Conservation (phyloP, 2,888 invertebrate genomes). For the Diabrotica balteata region DNA sequence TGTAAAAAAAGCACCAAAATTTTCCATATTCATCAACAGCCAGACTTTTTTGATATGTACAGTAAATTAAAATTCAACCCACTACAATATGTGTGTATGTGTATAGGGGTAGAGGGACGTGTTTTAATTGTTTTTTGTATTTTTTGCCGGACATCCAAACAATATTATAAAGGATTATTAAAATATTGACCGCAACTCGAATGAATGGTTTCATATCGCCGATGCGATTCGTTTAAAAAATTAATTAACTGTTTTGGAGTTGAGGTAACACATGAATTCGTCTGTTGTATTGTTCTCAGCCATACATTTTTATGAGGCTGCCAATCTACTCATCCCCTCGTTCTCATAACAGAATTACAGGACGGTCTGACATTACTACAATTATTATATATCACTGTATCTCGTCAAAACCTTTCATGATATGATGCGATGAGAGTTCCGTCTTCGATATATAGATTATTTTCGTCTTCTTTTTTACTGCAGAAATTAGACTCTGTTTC, state of each 20-base stretch:
- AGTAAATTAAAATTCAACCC: conserved; percentile 36
- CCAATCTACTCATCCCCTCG: conserved; percentile 16
- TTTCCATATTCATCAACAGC: conserved; percentile 6
- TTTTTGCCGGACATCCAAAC: conserved; percentile 28
- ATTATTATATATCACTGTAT: neutral
- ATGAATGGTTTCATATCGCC: conserved; percentile 27
- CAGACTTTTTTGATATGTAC: conserved; percentile 28
- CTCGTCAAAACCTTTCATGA: neutral
- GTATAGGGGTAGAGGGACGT: conserved; percentile 24
- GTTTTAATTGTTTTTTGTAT: conserved; percentile 29
- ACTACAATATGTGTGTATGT: conserved; percentile 23
- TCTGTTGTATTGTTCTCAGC: conserved; percentile 29
- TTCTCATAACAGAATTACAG: conserved; percentile 1
- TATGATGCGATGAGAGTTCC: too few species aligned
- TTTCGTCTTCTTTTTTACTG: too few species aligned
- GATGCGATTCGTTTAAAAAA: conserved; percentile 29
- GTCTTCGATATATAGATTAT: too few species aligned
- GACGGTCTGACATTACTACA: neutral
- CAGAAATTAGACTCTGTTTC: too few species aligned
- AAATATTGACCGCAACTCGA: conserved; percentile 29
- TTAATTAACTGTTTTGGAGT: conserved; percentile 35
- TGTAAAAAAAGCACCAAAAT: conserved; percentile 1
- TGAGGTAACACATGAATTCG: conserved; percentile 32
- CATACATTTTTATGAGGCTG: conserved; percentile 33
- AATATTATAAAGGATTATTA: conserved; percentile 34